phyloP scores from a whole-genome alignment of 1,140 invertebrate species.

The Telenomus remus region DNA sequence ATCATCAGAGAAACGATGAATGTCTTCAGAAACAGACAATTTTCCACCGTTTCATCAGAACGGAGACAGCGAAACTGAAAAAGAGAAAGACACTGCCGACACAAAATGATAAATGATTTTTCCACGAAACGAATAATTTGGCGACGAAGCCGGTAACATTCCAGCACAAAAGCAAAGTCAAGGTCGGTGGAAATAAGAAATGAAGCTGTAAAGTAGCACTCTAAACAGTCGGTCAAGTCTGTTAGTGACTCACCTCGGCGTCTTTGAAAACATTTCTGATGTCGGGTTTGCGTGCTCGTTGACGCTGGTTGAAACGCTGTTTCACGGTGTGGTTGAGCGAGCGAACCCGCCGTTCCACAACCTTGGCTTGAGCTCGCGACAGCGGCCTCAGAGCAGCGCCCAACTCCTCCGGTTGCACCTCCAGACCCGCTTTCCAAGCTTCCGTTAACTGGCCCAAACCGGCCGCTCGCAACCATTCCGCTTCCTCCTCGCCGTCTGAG shows the following conservation, averaged over 20 bases:
- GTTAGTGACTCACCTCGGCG: slow-evolving; percentile 78
- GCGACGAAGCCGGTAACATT: too few relatives aligned
- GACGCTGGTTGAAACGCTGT: slow-evolving; percentile 79
- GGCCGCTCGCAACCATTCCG: slow-evolving; percentile 78
- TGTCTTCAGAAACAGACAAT: too few relatives aligned
- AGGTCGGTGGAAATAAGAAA: background rate
- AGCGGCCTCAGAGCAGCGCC: slow-evolving; percentile 77
- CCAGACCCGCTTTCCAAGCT: slow-evolving; percentile 78
- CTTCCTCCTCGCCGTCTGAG: slow-evolving; percentile 78
- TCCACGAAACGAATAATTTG: too few relatives aligned
- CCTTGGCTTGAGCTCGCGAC: slow-evolving; percentile 83
- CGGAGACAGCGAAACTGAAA: too few relatives aligned
- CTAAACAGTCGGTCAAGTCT: background rate
- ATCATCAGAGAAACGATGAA: too few relatives aligned
- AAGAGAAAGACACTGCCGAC: too few relatives aligned
- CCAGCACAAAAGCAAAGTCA: background rate
- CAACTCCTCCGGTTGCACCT: slow-evolving; percentile 78
- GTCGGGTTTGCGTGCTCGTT: slow-evolving; percentile 81
- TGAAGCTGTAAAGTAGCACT: background rate
- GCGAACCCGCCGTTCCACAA: slow-evolving; percentile 83
- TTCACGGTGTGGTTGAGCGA: slow-evolving; percentile 87
- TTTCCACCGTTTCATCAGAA: too few relatives aligned
- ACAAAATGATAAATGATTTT: too few relatives aligned
- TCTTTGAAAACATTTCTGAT: slow-evolving; percentile 87
- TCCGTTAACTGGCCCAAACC: slow-evolving; percentile 78